Evolutionary conservation across 2,113 vertebrate genomes (phyloP).

Genomic region (Mellivora capensis): DNA sequence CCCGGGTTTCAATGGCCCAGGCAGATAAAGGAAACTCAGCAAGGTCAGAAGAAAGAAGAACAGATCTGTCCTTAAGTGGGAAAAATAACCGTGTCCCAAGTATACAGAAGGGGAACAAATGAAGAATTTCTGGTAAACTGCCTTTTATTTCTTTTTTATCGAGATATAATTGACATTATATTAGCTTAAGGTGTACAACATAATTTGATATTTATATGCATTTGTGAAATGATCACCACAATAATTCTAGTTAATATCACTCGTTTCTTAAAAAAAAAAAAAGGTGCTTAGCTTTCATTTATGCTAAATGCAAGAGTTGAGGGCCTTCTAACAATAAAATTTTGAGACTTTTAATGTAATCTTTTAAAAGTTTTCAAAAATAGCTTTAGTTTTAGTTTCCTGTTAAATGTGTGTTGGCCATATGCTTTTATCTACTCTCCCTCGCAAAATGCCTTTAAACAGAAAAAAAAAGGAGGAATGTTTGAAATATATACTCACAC

Average conservation of each 20-base stretch:
- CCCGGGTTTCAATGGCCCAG: not conserved
- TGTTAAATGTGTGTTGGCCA: slow-evolving; percentile 2
- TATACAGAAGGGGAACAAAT: not conserved
- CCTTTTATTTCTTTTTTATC: not conserved
- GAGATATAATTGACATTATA: not conserved
- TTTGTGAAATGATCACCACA: not conserved
- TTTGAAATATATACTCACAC: not conserved
- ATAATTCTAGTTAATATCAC: not conserved
- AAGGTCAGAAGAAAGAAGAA: slow-evolving; percentile 32
- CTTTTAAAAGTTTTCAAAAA: slow-evolving; percentile 29
- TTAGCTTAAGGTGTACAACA: not conserved
- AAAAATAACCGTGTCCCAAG: not conserved
- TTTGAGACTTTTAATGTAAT: slow-evolving; percentile 8
- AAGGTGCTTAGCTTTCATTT: not conserved
- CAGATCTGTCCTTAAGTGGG: not conserved
- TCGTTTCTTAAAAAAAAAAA: slow-evolving; percentile 3
- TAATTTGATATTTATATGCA: not conserved
- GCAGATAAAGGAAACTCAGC: not conserved
- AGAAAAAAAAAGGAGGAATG: not conserved
- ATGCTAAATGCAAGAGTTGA: slow-evolving; percentile 12
- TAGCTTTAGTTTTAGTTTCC: slow-evolving; percentile 42
- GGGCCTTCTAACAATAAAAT: not conserved
- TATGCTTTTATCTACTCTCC: slow-evolving; percentile 9
- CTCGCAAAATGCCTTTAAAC: not conserved
- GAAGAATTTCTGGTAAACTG: slow-evolving; percentile 34